Base-by-base conservation (phyloP, 2,888 invertebrate genomes). In the Lithophane semibrunnea region DNA sequence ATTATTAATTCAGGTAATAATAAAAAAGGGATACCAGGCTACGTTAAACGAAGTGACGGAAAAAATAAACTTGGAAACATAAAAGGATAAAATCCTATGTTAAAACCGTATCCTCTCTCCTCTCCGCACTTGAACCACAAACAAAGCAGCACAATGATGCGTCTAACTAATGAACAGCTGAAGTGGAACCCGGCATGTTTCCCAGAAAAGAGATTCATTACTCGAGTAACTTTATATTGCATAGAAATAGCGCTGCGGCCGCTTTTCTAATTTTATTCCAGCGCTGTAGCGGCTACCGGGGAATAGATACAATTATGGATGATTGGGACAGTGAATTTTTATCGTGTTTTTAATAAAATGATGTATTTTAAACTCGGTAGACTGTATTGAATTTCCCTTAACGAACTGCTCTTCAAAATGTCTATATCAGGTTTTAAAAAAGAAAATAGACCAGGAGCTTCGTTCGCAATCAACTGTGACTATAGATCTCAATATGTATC, bases 81-180 rank as follows among this genome's bases (percentile, higher is more conserved):
- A 56, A 16, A 16, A 37, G n/a, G 16, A 37, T 13, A 68, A n/a
- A n/a, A 10, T 3, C 18, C 18, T 18, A 52, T 18, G 52, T 18
- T 52, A 52, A 21, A 52, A 21, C 52, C 18, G 0, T 37, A 7
- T 58, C n/a, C 29, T 24, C 52, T 64, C 24, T 44, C 1, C 12
- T 54, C 56, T 18, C n/a, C 12, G 71, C 52, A 73, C 77, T 68
- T 77, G 73, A 61, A 71, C 86, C 29, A 65, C 60, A 61, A 21
- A 60, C 13, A 75, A 72, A 77, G 24, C 52, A 56, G 52, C 21
- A 44, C 47, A 54, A 63, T 77, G 86, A 79, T 78, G 81, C 81
- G 85, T 88, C 84, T 91, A 92, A 92, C 84, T 91, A 92, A 92
- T 90, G 91, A 92, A 91, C 89, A 88, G 79, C 81, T 88, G 87